Evolutionary conservation across 35 echinoderm and acorn worm species (phyloP).

Genomic region (Apostichopus japonicus): DNA sequence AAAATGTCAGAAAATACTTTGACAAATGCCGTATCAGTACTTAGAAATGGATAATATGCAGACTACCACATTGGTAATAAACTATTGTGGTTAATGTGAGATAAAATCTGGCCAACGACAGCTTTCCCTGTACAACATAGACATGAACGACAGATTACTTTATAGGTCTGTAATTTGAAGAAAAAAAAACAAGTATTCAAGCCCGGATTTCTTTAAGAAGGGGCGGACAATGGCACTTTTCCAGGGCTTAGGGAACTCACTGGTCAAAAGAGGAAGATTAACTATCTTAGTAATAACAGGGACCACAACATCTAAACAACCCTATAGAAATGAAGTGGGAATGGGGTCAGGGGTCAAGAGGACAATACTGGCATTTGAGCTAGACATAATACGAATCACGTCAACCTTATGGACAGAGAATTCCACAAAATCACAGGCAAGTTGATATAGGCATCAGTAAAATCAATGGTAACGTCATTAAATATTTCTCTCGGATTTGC

Average conservation of each 20-base stretch:
- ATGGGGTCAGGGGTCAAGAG: neutral
- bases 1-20: slow-evolving; percentile 22
- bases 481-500: neutral
- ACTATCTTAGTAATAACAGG: slow-evolving; percentile 1
- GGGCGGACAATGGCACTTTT: neutral
- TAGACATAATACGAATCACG: neutral
- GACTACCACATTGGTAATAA: neutral
- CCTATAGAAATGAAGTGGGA: neutral
- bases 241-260: neutral
- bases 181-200: neutral
- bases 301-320: neutral
- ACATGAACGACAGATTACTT: neutral
- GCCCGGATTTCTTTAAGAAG: neutral
- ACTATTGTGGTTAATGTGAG: neutral
- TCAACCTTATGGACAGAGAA: neutral
- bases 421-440: neutral
- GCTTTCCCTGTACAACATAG: neutral
- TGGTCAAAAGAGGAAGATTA: neutral
- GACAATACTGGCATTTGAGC: neutral
- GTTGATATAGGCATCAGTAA: neutral
- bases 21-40: neutral
- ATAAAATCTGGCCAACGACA: neutral
- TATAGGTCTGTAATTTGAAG: neutral
- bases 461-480: neutral
- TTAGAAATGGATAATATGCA: neutral